Conservation (phyloP, 2,113 vertebrate species). For the Paradoxurus hermaphroditus region DNA sequence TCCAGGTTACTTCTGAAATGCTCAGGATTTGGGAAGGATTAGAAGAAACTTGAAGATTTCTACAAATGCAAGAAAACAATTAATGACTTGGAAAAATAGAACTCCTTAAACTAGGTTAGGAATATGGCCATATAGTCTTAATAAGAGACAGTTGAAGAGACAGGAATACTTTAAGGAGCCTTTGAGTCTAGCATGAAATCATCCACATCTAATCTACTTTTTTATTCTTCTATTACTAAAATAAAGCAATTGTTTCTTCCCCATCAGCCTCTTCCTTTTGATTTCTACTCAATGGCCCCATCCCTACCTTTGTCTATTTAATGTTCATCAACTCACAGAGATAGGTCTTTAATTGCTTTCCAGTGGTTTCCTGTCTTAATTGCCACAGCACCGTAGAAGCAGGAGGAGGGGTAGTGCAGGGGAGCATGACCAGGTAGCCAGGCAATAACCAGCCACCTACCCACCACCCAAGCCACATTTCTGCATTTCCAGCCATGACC, state of each 20-base stretch:
- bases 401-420: no score
- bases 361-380: background rate
- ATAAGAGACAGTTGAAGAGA: slow-evolving; percentile 18
- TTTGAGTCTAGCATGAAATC: slow-evolving; percentile 36
- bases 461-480: background rate
- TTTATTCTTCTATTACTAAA: slow-evolving; percentile 24
- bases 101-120: slow-evolving; percentile 55
- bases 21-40: slow-evolving; percentile 69
- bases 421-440: background rate
- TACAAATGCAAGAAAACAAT: slow-evolving; percentile 71
- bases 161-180: background rate
- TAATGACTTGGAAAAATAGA: slow-evolving; percentile 66
- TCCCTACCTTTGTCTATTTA: background rate
- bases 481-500: background rate
- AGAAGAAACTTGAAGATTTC: slow-evolving; percentile 65
- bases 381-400: background rate
- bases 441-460: background rate
- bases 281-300: background rate
- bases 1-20: slow-evolving; percentile 59
- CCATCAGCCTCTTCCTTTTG: background rate
- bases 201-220: background rate
- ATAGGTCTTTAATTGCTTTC: background rate
- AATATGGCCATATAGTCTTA: slow-evolving; percentile 15
- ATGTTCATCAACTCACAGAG: background rate
- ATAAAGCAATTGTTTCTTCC: background rate